Conservation (phyloP, 1,140 invertebrate species). For the Pseudomyrmex sp. region DNA sequence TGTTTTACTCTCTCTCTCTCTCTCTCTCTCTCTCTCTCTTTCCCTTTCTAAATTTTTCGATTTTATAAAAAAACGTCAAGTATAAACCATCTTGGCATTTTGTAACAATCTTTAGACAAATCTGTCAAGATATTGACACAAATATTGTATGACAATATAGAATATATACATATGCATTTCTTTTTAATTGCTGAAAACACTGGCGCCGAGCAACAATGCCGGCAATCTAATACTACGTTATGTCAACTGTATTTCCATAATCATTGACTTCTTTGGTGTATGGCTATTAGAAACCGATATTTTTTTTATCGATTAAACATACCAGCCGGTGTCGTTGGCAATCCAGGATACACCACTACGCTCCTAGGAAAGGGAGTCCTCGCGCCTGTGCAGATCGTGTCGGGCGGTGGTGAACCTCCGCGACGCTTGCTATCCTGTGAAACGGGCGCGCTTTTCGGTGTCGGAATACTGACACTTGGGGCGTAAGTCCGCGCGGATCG, state of each 20-base stretch:
- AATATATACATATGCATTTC: too few relatives aligned
- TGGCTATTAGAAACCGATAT: background rate
- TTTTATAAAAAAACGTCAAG: too few relatives aligned
- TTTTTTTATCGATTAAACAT: slow-evolving; percentile 39
- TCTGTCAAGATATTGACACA: background rate
- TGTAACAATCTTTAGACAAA: background rate
- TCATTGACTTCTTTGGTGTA: background rate
- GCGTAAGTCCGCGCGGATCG: background rate
- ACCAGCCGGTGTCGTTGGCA: slow-evolving; percentile 6
- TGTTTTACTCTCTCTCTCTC: too few relatives aligned
- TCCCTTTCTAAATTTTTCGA: too few relatives aligned
- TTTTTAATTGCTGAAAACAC: background rate
- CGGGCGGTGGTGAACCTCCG: slow-evolving; percentile 42
- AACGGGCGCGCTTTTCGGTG: slow-evolving; percentile 77
- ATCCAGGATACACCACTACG: slow-evolving; percentile 1
- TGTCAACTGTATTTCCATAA: background rate
- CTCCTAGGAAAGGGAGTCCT: slow-evolving; percentile 10
- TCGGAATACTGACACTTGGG: slow-evolving; percentile 29
- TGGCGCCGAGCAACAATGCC: background rate
- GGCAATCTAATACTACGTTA: background rate
- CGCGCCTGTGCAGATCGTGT: slow-evolving; percentile 3
- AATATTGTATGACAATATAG: background rate
- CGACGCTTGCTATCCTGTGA: slow-evolving; percentile 79
- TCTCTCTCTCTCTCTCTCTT: too few relatives aligned
- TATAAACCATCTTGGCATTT: too few relatives aligned